Percentiles rank a stretch among this genome's conserved stretches.
These are phyloP conservation scores for Megaustenia siamemsis DNA, from an alignment of 2,888 invertebrate genomes.

Conservation along the genomic window DNA sequence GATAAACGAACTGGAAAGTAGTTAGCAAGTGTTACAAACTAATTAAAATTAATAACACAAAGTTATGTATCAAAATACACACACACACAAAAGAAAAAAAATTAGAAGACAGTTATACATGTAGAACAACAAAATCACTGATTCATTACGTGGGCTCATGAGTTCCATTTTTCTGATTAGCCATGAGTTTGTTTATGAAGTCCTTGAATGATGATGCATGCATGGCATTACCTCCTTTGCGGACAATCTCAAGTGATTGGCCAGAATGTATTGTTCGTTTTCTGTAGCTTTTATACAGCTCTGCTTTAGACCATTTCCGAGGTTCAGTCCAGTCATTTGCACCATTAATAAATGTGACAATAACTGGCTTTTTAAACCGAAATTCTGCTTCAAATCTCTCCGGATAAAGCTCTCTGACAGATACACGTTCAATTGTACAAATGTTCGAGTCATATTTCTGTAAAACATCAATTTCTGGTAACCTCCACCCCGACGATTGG, in stretches of 20 bases:
- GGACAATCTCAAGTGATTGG: constrained; percentile 72
- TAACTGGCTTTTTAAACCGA: constrained; percentile 70
- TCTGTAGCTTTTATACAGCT: constrained; percentile 61
- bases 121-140: constrained; percentile 51
- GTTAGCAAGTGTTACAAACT: no score
- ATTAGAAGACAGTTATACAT: no score
- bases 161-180: constrained; percentile 52
- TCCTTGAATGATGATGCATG: constrained; percentile 65
- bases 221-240: constrained; percentile 72
- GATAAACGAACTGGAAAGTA: no score
- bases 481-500: constrained; percentile 64
- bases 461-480: constrained; percentile 60
- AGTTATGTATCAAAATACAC: no score
- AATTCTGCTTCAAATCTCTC: constrained; percentile 69
- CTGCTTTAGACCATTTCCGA: constrained; percentile 64
- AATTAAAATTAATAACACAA: no score
- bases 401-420: constrained; percentile 60
- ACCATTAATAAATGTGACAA: constrained; percentile 71
- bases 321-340: constrained; percentile 73
- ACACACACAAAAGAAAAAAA: no score
- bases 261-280: constrained; percentile 69
- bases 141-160: constrained; percentile 65
- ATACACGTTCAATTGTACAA: constrained; percentile 68
- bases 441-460: constrained; percentile 58
- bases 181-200: constrained; percentile 66